Base-by-base conservation (phyloP, 2,797 vertebrate genomes). In the Lycodopsis pacificus region DNA sequence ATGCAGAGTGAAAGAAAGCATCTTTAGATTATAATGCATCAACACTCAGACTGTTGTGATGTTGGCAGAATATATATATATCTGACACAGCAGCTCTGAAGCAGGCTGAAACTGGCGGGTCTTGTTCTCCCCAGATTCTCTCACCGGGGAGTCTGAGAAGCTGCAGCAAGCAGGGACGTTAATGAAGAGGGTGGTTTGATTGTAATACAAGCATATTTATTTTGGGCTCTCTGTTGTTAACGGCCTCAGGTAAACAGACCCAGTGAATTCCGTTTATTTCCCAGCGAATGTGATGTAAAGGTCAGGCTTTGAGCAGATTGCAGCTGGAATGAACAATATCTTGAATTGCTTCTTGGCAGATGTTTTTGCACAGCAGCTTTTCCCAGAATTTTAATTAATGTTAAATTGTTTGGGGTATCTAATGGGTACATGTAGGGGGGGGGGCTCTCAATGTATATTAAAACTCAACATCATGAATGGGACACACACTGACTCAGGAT, bases 181-280 rank as follows among this genome's bases (percentile, higher is more conserved):
- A 85, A 87, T 83, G 76, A 88, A 71, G 30, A 67, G 48, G 70
- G 25, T 38, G 63, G 61, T 32, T 76, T 89, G 62, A 88, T 85
- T 89, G 65, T 77, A 83, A 76, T 38, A 83, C 65, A 87, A 76
- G 63, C 53, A 71, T 61, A 66, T 89, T 84, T 77, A 74, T 88
- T 87, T 83, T 73, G 19, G 63, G 46, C 54, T 73, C 61, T 68
- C 64, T 81, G 69, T 85, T 79, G 70, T 80, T 82, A 80, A 85
- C 62, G 51, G 70, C 67, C 63, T 83, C 65, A 42, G 71, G 84
- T 83, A 82, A 88, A 89, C 70, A 79, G 61, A 74, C 56, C 4
- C 38, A 40, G 38, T 84, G 70, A 83, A 79, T 76, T 73, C 30
- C 15, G 9, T 86, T 85, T 79, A 75, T 85, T 86, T 81, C n/a